A percentile compares a stretch with the other conserved stretches of the same genome.
Evolutionary conservation across 2,113 vertebrate species (phyloP).

Genomic region (Rhineura floridana): DNA sequence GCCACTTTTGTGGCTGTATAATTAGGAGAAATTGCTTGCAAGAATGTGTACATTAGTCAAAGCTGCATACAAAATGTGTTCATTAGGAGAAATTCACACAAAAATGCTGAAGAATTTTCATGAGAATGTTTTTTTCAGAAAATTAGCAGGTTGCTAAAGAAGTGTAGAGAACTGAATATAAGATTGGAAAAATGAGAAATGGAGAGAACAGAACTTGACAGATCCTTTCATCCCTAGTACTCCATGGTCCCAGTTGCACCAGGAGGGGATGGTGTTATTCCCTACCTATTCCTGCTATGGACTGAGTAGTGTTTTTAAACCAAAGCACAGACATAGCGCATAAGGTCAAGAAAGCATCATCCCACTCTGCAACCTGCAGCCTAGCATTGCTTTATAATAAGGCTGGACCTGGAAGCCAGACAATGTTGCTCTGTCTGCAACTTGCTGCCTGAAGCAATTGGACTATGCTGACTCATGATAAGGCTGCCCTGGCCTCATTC

Average conservation of each 20-base stretch:
- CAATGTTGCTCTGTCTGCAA: background rate
- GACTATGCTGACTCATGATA: background rate
- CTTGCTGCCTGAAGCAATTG: background rate
- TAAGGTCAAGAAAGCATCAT: background rate
- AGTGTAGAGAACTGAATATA: no score
- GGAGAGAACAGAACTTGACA: no score
- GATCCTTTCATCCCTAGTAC: background rate
- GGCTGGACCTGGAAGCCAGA: background rate
- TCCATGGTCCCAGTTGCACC: background rate
- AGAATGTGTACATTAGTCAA: no score
- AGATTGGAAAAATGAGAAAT: no score
- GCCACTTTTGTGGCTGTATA: no score
- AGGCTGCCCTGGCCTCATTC: background rate
- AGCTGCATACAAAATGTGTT: no score
- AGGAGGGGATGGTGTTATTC: background rate
- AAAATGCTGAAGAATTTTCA: no score
- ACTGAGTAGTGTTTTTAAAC: background rate
- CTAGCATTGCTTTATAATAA: background rate
- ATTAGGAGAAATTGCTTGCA: no score
- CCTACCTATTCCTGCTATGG: background rate
- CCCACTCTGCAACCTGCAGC: background rate
- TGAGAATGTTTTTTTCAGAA: no score
- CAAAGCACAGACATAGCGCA: background rate
- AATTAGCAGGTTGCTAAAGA: no score
- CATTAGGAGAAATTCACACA: no score